Evolutionary conservation across 2,888 invertebrate genomes (phyloP).

Genomic region (Sinhomidia bicolor): DNA sequence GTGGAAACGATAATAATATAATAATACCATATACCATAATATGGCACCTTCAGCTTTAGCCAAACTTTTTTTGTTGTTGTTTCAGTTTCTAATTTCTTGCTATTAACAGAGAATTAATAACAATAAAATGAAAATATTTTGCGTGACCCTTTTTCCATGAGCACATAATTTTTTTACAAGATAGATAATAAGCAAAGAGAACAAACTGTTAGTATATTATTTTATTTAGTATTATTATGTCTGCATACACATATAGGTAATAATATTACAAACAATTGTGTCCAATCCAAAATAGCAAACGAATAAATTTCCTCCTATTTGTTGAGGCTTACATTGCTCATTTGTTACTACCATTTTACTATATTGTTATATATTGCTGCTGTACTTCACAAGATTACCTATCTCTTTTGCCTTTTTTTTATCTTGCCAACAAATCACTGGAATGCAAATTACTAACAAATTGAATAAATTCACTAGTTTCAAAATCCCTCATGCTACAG

Average conservation of each 20-base stretch:
- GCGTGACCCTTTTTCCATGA: constrained; percentile 46
- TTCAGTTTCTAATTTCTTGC: not conserved
- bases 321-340: not conserved
- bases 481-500: constrained; percentile 43
- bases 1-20: not conserved
- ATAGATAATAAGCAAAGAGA: not conserved
- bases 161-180: not conserved
- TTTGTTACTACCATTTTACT: constrained; percentile 15
- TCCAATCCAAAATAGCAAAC: constrained; percentile 4
- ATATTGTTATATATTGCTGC: too few relatives aligned
- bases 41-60: not conserved
- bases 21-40: too few relatives aligned
- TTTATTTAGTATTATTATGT: not conserved
- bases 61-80: constrained; percentile 17
- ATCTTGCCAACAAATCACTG: constrained; percentile 69
- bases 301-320: constrained; percentile 26
- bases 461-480: constrained; percentile 51
- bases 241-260: too few relatives aligned
- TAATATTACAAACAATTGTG: not conserved
- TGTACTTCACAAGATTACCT: not conserved
- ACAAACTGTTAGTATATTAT: too few relatives aligned
- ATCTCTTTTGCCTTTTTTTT: constrained; percentile 31
- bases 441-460: constrained; percentile 56
- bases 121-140: constrained; percentile 28
- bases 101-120: constrained; percentile 32